These are phyloP conservation scores for Zosterops japonicus DNA, from an alignment of 2,113 vertebrate genomes.

Conservation along the genomic window DNA sequence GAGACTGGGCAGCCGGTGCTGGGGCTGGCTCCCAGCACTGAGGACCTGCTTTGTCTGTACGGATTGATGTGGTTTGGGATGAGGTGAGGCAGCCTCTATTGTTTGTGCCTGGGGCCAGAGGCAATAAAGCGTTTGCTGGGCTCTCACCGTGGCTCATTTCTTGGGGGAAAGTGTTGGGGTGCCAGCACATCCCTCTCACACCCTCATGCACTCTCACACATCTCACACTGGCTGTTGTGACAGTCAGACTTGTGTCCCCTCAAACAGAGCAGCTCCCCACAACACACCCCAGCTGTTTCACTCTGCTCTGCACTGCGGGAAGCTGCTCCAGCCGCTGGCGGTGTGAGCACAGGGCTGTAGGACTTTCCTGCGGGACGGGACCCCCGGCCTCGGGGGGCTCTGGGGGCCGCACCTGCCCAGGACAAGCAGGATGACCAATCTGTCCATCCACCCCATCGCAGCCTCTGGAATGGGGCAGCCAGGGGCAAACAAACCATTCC, in stretches of 20 bases:
- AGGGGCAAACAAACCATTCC: neutral
- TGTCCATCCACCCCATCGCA: neutral
- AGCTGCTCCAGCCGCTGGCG: neutral
- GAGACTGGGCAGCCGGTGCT: neutral
- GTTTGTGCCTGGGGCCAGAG: neutral
- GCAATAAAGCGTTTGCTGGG: conserved; percentile 35
- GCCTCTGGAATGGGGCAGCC: neutral
- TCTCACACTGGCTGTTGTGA: accelerated
- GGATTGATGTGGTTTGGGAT: neutral
- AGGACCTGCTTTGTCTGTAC: neutral
- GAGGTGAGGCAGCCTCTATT: accelerated
- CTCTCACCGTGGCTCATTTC: neutral
- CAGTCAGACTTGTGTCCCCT: neutral
- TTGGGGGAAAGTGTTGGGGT: neutral
- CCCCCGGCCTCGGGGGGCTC: neutral
- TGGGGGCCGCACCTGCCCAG: neutral
- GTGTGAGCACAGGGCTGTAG: accelerated
- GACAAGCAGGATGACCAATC: neutral
- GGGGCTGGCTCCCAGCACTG: neutral
- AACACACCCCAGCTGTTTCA: neutral
- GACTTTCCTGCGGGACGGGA: neutral
- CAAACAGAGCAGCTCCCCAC: neutral
- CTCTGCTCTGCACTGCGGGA: accelerated
- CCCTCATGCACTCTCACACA: accelerated
- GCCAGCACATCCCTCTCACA: neutral